Percentiles rank a stretch among this genome's conserved stretches.
Evolutionary conservation across 2,797 vertebrate genomes (phyloP).

Genomic region (Macroramphosus scolopax): DNA sequence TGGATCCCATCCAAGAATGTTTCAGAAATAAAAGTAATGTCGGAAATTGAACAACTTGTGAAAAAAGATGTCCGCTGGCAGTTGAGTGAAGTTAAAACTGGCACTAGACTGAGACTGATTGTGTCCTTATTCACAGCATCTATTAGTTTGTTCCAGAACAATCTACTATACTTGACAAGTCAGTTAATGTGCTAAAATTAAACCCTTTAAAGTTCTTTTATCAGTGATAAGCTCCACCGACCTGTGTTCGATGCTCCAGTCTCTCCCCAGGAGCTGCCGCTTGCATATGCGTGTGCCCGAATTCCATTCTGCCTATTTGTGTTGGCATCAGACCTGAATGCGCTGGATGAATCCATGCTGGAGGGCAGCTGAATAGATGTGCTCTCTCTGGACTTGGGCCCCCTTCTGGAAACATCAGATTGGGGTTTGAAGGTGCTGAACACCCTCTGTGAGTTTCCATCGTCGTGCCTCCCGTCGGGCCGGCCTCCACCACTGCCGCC

Average conservation of each 20-base stretch:
- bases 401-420: slow-evolving; percentile 65
- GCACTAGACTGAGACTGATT: background rate
- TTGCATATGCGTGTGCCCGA: slow-evolving; percentile 41
- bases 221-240: slow-evolving; percentile 43
- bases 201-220: too few species aligned
- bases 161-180: too few species aligned
- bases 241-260: slow-evolving; percentile 62
- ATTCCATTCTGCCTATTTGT: slow-evolving; percentile 59
- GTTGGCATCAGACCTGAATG: slow-evolving; percentile 57
- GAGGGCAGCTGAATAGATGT: slow-evolving; percentile 52
- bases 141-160: background rate
- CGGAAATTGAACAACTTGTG: too few species aligned
- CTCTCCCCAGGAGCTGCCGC: slow-evolving; percentile 49
- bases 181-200: background rate
- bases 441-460: slow-evolving; percentile 48
- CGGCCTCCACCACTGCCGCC: slow-evolving; percentile 27
- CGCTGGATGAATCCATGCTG: slow-evolving; percentile 67
- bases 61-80: background rate
- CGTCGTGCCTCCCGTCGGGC: slow-evolving; percentile 48
- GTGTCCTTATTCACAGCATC: background rate
- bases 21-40: too few species aligned
- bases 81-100: background rate
- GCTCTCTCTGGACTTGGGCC: slow-evolving; percentile 51
- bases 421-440: slow-evolving; percentile 78
- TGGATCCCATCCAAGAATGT: background rate